These are phyloP conservation scores for Pelobates cultripes DNA, from an alignment of 2,797 vertebrate species.

Conservation along the genomic window DNA sequence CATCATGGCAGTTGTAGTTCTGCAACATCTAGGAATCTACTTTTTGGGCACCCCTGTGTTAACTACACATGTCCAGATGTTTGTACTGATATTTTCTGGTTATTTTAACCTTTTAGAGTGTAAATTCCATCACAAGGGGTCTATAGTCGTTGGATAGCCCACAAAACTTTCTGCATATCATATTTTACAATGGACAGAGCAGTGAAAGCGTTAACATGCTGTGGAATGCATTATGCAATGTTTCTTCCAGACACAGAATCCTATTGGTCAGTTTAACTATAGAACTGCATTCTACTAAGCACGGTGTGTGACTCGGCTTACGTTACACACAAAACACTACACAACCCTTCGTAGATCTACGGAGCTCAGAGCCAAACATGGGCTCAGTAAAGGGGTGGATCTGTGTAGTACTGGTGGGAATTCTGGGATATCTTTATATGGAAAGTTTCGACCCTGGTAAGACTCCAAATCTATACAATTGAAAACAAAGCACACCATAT, in stretches of 20 bases:
- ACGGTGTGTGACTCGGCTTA: background rate
- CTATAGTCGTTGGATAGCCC: no score
- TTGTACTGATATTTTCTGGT: no score
- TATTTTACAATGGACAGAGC: no score
- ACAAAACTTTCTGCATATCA: no score
- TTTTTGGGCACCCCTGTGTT: no score
- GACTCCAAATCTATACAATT: background rate
- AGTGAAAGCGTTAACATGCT: slow-evolving; percentile 3
- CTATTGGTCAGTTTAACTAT: background rate
- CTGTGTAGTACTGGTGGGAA: slow-evolving; percentile 49
- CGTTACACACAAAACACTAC: background rate
- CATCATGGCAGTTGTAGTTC: no score
- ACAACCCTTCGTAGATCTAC: no score
- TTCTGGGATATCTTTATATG: slow-evolving; percentile 63
- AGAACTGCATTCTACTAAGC: background rate
- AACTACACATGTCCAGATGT: no score
- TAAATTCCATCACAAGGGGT: no score
- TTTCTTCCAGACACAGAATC: slow-evolving; percentile 8
- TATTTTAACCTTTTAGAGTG: no score
- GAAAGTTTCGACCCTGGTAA: slow-evolving; percentile 70
- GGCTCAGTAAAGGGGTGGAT: slow-evolving; percentile 36
- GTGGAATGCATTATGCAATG: slow-evolving; percentile 8
- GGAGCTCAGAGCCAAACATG: slow-evolving; percentile 8
- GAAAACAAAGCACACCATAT: background rate
- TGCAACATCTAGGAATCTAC: no score